Evolutionary conservation across 92 coral and sea anemone species (phyloP), one percentile per base, ranked within the genome.

Genomic region (Epizoanthus illoricatus): DNA sequence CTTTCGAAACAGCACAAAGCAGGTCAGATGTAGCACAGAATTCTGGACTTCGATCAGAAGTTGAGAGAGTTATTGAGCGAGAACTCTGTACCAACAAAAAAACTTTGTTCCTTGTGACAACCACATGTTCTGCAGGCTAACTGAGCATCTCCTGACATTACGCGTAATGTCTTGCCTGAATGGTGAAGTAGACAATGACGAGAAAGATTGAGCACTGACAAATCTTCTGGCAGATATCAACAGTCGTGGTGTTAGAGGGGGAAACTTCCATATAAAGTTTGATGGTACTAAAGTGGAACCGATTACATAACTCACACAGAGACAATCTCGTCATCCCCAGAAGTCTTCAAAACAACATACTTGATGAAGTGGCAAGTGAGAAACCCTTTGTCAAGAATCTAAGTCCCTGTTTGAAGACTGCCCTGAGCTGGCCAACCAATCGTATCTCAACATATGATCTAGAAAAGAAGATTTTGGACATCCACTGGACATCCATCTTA

Each of bases 61-160:
- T 67, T 17, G 41, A 67, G 43, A 61, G 88, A 11, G 19, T 1
- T 33, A 81, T 89, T 3, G 65, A 71, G 1, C 73, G 91, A 61
- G 85, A 84, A 60, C 17, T 79, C 87, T 73, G 39, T 84, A 17
- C 64, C 87, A 16, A 83, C 86, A 58, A 58, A 40, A 21, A 42
- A 65, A 68, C 40, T 68, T 39, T 68, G 75, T 86, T 64, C 79
- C 85, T 6, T 72, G 76, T 73, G 79, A 69, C 61, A 81, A 86
- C 61, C 89, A 86, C 89, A 80, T 71, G 86, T 86, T 86, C 39
- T 71, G 82, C 18, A 74, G 90, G 42, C 62, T 83, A 24, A 87
- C 90, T 7, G 89, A 86, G 74, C 84, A 72, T 41, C 43, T 86
- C 42, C 58, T 86, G 11, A 40, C 64, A 23, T 57, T 66, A 65